Evolutionary conservation across 2,888 invertebrate genomes (phyloP), one percentile per base, ranked within the genome.

Genomic region (Cepaea hortensis): DNA sequence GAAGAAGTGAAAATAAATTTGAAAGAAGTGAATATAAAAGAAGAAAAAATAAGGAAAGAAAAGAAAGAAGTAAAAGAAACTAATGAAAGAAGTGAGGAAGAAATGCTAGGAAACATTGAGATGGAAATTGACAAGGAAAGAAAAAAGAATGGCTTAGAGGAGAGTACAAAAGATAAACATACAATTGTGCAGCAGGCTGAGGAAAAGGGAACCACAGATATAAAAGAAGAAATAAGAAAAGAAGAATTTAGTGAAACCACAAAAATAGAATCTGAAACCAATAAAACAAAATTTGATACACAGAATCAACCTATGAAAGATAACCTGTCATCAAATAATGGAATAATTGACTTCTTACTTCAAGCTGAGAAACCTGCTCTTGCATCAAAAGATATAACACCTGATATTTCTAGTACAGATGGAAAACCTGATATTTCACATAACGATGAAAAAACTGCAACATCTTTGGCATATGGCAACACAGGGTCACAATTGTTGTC

Each of bases 1-100:
- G 75, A 48, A 65, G 15, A 46, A 80, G 77, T 55, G 46, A n/a
- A 15, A 73, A 80, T 65, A 55, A 73, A 80, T 77, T 65, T 18
- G 46, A 73, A 80, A 68, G 75, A n/a, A 50, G 70, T 46, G 1
- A 81, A 65, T 65, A 46, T 46, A 23, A 46, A 23, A 81, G 81
- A 61, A 50, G 81, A 62, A n/a, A 79, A 48, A 81, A 48, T 20
- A 75, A 46, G 20, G 75, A 35, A 65, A 75, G 15, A n/a, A 35
- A 81, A 68, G 62, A 62, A 48, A 13, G 23, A 72, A 18, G 70
- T 75, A 65, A 62, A 11, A 82, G 35, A 70, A 35, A 48, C 11
- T 11, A 23, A 20, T 11, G 11, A 55, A 55, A 55, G 6, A 55
- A 55, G 55, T 55, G 55, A 55, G 11, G 55, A 55, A 55, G 11